These are phyloP conservation scores for Boleophthalmus pectinirostris DNA, from an alignment of 2,113 vertebrate species.

Conservation along the genomic window DNA sequence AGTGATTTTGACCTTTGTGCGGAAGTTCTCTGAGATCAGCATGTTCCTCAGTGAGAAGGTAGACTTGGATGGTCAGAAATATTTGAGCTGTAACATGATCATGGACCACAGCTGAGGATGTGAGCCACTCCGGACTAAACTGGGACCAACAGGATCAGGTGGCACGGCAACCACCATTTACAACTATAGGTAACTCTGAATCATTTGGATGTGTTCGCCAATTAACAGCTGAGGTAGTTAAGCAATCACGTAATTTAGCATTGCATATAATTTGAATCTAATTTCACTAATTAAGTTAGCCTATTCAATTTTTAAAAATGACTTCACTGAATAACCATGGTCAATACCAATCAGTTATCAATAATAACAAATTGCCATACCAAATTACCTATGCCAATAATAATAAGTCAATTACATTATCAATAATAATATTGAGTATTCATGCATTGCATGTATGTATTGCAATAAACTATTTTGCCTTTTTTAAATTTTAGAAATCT, in stretches of 20 bases:
- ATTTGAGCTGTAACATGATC: constrained; percentile 54
- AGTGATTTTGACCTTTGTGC: constrained; percentile 6
- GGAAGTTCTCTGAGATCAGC: constrained; percentile 49
- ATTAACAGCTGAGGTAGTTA: neutral
- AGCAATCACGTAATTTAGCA: neutral
- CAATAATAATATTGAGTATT: neutral
- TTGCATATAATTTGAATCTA: neutral
- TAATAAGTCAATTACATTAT: too few species aligned
- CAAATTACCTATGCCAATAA: too few species aligned
- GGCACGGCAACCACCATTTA: neutral
- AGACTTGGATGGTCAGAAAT: constrained; percentile 23
- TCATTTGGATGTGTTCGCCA: neutral
- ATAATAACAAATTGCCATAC: neutral
- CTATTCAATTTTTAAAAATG: too few species aligned
- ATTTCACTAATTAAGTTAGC: neutral
- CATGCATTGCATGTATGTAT: too few species aligned
- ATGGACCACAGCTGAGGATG: constrained; percentile 61
- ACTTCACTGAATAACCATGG: neutral
- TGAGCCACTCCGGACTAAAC: constrained; percentile 52
- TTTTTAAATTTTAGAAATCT: too few species aligned
- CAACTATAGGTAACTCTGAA: neutral
- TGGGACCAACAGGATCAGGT: constrained; percentile 45
- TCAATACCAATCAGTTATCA: neutral
- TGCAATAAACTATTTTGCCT: too few species aligned
- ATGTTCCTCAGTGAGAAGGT: constrained; percentile 18